A percentile compares a stretch with the other conserved stretches of the same genome.
Evolutionary conservation across 2,797 vertebrate genomes (phyloP).

Genomic region (Lagocephalus sceleratus): DNA sequence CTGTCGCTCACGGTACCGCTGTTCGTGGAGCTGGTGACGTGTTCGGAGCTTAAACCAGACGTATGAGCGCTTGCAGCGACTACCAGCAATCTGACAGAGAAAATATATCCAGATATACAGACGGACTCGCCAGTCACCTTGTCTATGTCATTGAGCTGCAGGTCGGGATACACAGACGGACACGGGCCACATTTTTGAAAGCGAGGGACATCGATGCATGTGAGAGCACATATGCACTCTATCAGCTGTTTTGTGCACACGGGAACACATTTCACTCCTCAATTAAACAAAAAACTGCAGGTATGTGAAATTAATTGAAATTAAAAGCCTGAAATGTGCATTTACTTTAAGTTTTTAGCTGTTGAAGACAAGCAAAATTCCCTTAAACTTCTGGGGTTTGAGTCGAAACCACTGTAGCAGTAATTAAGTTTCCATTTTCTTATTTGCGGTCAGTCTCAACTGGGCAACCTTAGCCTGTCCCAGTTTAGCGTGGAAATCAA

Average conservation of each 20-base stretch:
- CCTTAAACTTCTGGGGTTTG: conserved; percentile 19
- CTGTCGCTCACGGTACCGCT: conserved; percentile 21
- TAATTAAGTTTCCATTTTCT: conserved; percentile 45
- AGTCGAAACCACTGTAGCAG: conserved; percentile 20
- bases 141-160: conserved; percentile 1
- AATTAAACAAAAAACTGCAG: conserved; percentile 2
- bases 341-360: too few species aligned
- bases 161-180: conserved; percentile 6
- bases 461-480: conserved; percentile 81
- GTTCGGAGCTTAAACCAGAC: conserved; percentile 24
- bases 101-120: conserved; percentile 19
- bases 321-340: background rate
- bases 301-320: conserved; percentile 8
- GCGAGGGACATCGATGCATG: conserved; percentile 7
- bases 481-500: conserved; percentile 80
- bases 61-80: conserved; percentile 26
- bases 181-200: conserved; percentile 13
- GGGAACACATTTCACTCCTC: background rate
- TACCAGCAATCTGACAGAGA: conserved; percentile 18
- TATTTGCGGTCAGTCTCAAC: conserved; percentile 71
- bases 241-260: conserved; percentile 16
- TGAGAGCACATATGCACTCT: conserved; percentile 26
- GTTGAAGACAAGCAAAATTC: background rate
- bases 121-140: conserved; percentile 4
- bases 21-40: conserved; percentile 1